Base-by-base conservation (phyloP, 1,140 invertebrate genomes). In the Physella acuta region DNA sequence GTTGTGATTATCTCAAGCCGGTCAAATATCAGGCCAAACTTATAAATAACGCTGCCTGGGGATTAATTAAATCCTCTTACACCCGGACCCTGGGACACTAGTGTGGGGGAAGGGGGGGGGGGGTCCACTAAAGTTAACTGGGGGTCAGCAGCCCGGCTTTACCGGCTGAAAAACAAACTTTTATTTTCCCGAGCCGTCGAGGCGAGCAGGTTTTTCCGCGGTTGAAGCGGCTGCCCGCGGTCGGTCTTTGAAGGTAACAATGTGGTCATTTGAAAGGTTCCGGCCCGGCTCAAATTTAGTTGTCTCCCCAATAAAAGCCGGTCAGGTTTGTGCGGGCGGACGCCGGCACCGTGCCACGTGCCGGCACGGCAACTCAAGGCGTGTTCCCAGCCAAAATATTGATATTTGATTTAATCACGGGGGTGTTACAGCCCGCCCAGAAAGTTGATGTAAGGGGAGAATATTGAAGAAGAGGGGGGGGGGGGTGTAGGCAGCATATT, bases 381-480 rank as follows among this genome's bases (percentile, higher is more conserved):
- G 2, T 52, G 4, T 30, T 49, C 34, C 49, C 3, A 64, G 62
- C 62, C 62, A 64, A 64, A 64, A 64, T 64, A 64, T 64, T 64
- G 62, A 64, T 64, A 64, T 64, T 51, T 3, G 53, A 24, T 55
- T 55, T 55, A 55, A 55, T 55, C 53, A 55, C n/a, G n/a, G n/a
- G n/a, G n/a, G n/a, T n/a, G n/a, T n/a, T n/a, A n/a, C n/a, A n/a
- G n/a, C n/a, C n/a, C n/a, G n/a, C n/a, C n/a, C n/a, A n/a, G n/a
- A n/a, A n/a, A n/a, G n/a, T n/a, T n/a, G n/a, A n/a, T n/a, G n/a
- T n/a, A n/a, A n/a, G n/a, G n/a, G n/a, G n/a, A n/a, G n/a, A n/a
- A n/a, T n/a, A n/a, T n/a, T n/a, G n/a, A n/a, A n/a, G n/a, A n/a
- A n/a, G n/a, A n/a, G n/a, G n/a, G n/a, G n/a, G n/a, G n/a, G n/a